Conservation (phyloP, 2,888 invertebrate species). For the Meiosimyza decipiens region DNA sequence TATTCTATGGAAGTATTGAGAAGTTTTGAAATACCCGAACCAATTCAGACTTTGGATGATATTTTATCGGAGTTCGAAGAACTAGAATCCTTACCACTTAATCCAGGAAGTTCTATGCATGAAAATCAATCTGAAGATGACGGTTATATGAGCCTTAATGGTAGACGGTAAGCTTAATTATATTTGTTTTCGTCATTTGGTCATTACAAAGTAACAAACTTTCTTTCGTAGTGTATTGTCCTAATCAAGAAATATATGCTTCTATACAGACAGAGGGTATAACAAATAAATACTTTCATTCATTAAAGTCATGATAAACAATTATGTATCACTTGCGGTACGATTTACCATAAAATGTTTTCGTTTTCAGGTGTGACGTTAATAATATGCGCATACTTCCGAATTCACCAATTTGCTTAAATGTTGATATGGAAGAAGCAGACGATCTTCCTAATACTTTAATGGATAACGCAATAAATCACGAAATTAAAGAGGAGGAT, state of each 20-base stretch:
- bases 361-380: conserved; percentile 9
- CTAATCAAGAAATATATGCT: background rate
- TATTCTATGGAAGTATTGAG: background rate
- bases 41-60: conserved; percentile 87
- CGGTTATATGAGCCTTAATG: conserved; percentile 94
- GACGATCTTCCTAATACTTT: background rate
- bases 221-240: too few relatives aligned
- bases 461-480: background rate
- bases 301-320: too few relatives aligned
- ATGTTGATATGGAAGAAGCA: background rate
- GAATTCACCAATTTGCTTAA: background rate
- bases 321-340: too few relatives aligned
- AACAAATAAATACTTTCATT: too few relatives aligned
- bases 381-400: background rate
- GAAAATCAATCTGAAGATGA: conserved; percentile 91
- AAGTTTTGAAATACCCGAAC: conserved; percentile 87
- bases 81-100: conserved; percentile 64
- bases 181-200: background rate
- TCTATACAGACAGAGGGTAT: background rate
- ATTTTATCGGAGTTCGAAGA: conserved; percentile 93
- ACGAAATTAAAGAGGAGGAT: conserved; percentile 2
- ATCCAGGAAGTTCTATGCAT: conserved; percentile 69
- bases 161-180: conserved; percentile 71
- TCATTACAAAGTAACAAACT: too few relatives aligned
- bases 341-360: background rate